phyloP scores from a whole-genome alignment of 2,888 invertebrate species.

The Conchocele bisecta region DNA sequence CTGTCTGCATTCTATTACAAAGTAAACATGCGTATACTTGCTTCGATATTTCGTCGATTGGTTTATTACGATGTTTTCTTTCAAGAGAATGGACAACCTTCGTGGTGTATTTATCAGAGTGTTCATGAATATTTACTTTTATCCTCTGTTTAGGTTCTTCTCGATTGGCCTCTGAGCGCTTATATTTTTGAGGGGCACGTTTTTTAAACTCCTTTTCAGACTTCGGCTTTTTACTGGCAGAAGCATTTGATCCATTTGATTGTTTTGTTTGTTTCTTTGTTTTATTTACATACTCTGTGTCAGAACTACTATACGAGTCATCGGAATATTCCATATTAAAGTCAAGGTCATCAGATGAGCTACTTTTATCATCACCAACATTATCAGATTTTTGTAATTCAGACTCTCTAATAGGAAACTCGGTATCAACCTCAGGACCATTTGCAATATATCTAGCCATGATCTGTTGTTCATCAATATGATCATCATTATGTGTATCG shows the following conservation, averaged over 20 bases:
- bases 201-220: neutral
- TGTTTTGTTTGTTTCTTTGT: neutral
- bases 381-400: no score
- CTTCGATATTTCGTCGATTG: constrained; percentile 16
- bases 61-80: constrained; percentile 42
- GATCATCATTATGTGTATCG: no score
- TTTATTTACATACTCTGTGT: neutral
- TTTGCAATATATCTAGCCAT: no score
- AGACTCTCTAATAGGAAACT: no score
- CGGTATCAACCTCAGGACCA: neutral
- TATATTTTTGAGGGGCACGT: no score
- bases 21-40: constrained; percentile 26
- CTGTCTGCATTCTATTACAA: constrained; percentile 28
- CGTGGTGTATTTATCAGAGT: constrained; percentile 46
- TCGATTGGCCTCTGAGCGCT: no score
- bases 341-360: no score
- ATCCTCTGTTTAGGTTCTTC: constrained; percentile 11
- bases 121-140: constrained; percentile 39
- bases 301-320: no score
- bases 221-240: neutral
- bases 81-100: constrained; percentile 46
- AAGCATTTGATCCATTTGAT: neutral
- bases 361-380: no score
- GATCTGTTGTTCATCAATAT: no score
- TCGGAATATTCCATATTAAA: no score